These are phyloP conservation scores for Leptinotarsa peninsularis DNA, from an alignment of 2,888 invertebrate species.

Conservation along the genomic window DNA sequence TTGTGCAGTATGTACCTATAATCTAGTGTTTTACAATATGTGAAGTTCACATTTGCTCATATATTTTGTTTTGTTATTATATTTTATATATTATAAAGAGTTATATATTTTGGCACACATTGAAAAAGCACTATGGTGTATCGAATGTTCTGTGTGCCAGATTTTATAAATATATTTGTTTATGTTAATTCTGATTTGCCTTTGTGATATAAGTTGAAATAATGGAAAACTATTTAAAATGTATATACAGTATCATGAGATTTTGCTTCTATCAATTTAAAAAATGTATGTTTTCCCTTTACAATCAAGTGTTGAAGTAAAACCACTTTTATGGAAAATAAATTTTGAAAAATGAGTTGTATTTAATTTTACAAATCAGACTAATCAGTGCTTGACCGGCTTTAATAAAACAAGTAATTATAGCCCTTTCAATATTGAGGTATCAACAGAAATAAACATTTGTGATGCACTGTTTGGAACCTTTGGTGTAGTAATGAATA, in stretches of 20 bases:
- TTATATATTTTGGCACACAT: constrained; percentile 35
- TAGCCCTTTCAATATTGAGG: too few relatives aligned
- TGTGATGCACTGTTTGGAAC: too few relatives aligned
- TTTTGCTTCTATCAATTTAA: constrained; percentile 53
- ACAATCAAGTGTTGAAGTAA: constrained; percentile 55
- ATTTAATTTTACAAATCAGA: background rate
- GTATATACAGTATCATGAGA: constrained; percentile 47
- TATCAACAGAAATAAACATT: too few relatives aligned
- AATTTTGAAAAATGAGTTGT: constrained; percentile 36
- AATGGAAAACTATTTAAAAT: constrained; percentile 44
- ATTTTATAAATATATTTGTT: constrained; percentile 45
- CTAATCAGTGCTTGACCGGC: background rate
- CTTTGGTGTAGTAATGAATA: too few relatives aligned
- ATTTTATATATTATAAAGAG: constrained; percentile 35
- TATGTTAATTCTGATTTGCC: constrained; percentile 48
- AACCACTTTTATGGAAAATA: constrained; percentile 55
- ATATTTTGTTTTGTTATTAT: constrained; percentile 36
- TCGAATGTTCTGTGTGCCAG: constrained; percentile 40
- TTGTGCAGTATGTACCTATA: constrained; percentile 40
- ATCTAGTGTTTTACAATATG: constrained; percentile 38
- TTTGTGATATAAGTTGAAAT: constrained; percentile 43
- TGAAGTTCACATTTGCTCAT: constrained; percentile 39
- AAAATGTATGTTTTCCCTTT: constrained; percentile 52
- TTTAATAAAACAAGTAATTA: too few relatives aligned
- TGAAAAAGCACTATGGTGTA: constrained; percentile 27